Base-by-base conservation (phyloP, 1,140 invertebrate genomes). In the Contarinia nasturtii region DNA sequence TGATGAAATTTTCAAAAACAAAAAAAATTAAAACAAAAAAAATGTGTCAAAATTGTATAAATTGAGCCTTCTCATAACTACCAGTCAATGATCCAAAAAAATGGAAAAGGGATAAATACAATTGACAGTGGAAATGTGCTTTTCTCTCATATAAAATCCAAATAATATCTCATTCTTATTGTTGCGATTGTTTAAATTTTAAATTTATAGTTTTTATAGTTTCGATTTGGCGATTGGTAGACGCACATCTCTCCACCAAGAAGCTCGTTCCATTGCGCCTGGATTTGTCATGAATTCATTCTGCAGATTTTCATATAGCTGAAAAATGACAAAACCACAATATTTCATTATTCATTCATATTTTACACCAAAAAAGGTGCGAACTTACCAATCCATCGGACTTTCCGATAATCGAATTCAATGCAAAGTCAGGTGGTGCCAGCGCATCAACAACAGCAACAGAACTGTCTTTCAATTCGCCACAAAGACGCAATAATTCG, bases 221-320 rank as follows among this genome's bases (percentile, higher is more conserved):
- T 43, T 43, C 11, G 41, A 43, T 43, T 43, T 43, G 27, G 27
- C 27, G 27, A 27, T 10, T 5, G n/a, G 41, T 43, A 21, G 10
- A 20, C 74, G 65, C 22, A 87, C 76, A 52, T 87, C 77, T 22
- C 71, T 68, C 86, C 85, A 90, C 82, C 84, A 90, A 7, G 65
- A 49, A 8, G 85, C 76, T 34, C 85, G 69, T 56, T 82, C 75
- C 59, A 86, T 75, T 2, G 75, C 77, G 2, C 77, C 74, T 2
- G 76, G 71, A 51, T 76, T 72, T 49, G 77, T 75, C 52, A 78
- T 75, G 64, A 89, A 76, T 51, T 76, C 74, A 45, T 75, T 70
- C 64, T 87, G 77, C 33, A 91, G 68, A 65, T 89, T 79, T 64
- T 89, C 76, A 60, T 92, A 92, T 46, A 93, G 67, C 74, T 86